Evolutionary conservation across 2,888 invertebrate species (phyloP).

Genomic region (Hermodice carunculata): DNA sequence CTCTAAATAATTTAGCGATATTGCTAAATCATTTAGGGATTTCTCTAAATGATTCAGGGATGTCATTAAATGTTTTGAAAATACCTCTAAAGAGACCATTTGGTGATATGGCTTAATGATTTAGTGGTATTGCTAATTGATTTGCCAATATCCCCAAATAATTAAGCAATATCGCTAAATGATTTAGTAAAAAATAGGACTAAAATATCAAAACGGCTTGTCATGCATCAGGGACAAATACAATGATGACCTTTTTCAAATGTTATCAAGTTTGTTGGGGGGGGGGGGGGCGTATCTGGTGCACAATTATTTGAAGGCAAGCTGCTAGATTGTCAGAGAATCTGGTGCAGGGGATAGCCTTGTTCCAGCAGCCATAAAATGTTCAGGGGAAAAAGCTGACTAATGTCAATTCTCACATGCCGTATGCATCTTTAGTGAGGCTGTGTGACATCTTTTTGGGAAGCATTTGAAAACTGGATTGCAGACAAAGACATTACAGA

Average conservation of each 20-base stretch:
- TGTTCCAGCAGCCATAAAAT: too few relatives aligned
- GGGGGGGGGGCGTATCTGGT: slow-evolving; percentile 14
- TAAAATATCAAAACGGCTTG: slow-evolving; percentile 7
- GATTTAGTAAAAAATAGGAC: slow-evolving; percentile 8
- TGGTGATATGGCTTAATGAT: too few relatives aligned
- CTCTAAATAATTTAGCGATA: background rate
- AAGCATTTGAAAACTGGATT: slow-evolving; percentile 12
- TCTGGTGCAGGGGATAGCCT: slow-evolving; percentile 20
- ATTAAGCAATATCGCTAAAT: slow-evolving; percentile 2
- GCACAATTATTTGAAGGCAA: slow-evolving; percentile 13
- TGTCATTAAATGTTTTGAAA: too few relatives aligned
- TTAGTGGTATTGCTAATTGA: too few relatives aligned
- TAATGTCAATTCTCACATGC: slow-evolving; percentile 10
- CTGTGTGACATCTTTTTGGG: slow-evolving; percentile 11
- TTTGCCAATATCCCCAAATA: slow-evolving; percentile 12
- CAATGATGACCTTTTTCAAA: background rate
- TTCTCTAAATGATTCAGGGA: too few relatives aligned
- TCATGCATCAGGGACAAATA: slow-evolving; percentile 3
- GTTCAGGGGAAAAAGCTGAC: too few relatives aligned
- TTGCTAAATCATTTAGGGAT: slow-evolving; percentile 4
- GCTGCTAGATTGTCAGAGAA: slow-evolving; percentile 11
- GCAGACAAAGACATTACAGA: slow-evolving; percentile 2
- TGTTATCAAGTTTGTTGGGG: slow-evolving; percentile 1
- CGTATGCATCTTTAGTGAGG: slow-evolving; percentile 2
- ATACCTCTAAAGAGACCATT: too few relatives aligned